Percentiles rank a stretch among this genome's conserved stretches.
These are phyloP conservation scores for Helarctos malayanus DNA, from an alignment of 2,797 vertebrate species.

Conservation along the genomic window DNA sequence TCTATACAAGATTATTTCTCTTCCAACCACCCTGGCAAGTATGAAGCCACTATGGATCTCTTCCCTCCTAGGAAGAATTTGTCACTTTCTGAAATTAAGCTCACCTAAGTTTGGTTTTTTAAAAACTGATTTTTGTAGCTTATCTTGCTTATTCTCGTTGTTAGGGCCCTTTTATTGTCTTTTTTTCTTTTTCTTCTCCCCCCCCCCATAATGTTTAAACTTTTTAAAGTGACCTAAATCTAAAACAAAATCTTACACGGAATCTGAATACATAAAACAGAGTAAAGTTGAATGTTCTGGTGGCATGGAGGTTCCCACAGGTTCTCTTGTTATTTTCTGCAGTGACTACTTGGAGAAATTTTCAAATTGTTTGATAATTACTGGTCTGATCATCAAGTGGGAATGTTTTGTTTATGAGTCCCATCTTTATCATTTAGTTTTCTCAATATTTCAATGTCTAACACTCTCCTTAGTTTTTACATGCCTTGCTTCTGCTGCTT, in stretches of 20 bases:
- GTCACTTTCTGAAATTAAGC: not conserved
- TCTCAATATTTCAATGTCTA: not conserved
- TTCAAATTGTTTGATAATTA: not conserved
- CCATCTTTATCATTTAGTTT: conserved; percentile 16
- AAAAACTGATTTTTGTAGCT: conserved; percentile 7
- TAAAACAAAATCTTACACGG: not conserved
- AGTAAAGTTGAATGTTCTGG: not conserved
- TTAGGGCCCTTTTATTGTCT: not conserved
- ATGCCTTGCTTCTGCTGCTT: not conserved
- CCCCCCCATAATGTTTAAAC: not conserved
- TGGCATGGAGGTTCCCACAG: not conserved
- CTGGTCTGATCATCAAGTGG: not conserved
- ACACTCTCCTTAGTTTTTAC: not conserved
- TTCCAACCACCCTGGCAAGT: not conserved
- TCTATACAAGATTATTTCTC: not conserved
- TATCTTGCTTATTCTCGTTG: not conserved
- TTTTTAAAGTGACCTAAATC: not conserved
- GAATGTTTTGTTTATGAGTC: not conserved
- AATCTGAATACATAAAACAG: not conserved
- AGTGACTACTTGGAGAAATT: not conserved
- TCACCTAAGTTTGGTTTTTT: not conserved
- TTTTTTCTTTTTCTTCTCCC: too few species aligned
- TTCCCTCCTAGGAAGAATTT: not conserved
- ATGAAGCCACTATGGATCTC: not conserved
- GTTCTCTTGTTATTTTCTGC: not conserved